Evolutionary conservation across 2,888 invertebrate genomes (phyloP), one percentile per base, ranked within the genome.

Genomic region (Sycophila texana): DNA sequence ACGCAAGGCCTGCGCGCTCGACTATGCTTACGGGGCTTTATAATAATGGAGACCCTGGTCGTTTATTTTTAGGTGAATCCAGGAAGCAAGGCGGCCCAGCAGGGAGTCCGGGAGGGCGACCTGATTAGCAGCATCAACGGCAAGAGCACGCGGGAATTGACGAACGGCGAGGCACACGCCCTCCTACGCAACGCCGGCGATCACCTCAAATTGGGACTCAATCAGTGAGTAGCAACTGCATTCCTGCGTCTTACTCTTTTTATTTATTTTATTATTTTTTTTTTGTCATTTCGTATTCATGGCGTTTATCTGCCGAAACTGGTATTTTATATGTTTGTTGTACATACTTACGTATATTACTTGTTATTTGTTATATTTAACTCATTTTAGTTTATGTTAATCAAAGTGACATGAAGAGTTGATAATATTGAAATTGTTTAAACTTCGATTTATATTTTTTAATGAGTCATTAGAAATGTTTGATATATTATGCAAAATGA

Each of bases 41-140:
- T 71, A 72, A 68, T 78, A 70, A 71, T 16, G 49, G 26, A 16
- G 4, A 18, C 55, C 39, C 63, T 22, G 55, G 18, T 58, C 22
- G 20, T 18, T 53, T 80, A 73, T 77, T 93, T 94, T 74, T 93
- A 96, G 96, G 96, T 96, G 85, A 96, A 96, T 91, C 96, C 96
- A 13, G 96, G 96, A 74, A 95, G 96, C 86, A 96, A 96, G 89
- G 96, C 96, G n/a, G 94, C 95, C 49, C 91, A 94, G 84, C 93
- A 94, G 86, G 96, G 96, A 10, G 93, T 96, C 76, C 91, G 95
- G 74, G 96, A 96, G 89, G 96, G 96, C 55, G 96, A 96, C 90
- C 92, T 95, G 84, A 95, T 97, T 86, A 94, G 95, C 65, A 94
- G 94, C 80, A 95, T 97, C 89, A 96, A 96, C 91, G 95, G 95